Conservation (phyloP, 2,888 invertebrate genomes). For the Hypsopygia costalis region DNA sequence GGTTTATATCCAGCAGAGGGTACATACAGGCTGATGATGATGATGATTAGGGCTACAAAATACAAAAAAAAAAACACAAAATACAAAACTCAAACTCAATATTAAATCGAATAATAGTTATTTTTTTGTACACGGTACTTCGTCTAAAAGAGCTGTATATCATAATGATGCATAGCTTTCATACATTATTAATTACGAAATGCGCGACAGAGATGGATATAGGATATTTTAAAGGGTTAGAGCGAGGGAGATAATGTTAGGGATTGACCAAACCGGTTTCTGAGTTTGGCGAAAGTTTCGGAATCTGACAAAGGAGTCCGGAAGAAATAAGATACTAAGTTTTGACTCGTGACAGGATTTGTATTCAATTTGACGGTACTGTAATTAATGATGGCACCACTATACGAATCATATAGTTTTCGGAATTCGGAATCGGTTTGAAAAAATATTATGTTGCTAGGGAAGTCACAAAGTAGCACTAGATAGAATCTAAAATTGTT, state of each 20-base stretch:
- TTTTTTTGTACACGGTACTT: neutral
- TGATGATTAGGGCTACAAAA: no score
- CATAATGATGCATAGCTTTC: slow-evolving; percentile 66
- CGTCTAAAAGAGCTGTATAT: slow-evolving; percentile 38
- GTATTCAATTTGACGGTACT: neutral
- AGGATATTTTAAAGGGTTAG: slow-evolving; percentile 12
- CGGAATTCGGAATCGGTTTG: no score
- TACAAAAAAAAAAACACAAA: no score
- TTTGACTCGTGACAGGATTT: slow-evolving; percentile 1
- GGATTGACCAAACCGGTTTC: slow-evolving; percentile 35
- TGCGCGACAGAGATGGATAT: slow-evolving; percentile 35
- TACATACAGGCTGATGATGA: no score
- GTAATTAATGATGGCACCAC: slow-evolving; percentile 3
- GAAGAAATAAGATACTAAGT: slow-evolving; percentile 7
- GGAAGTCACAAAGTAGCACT: no score
- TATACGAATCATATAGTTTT: no score
- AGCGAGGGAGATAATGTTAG: slow-evolving; percentile 24
- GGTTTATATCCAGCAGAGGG: no score
- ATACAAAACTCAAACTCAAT: neutral
- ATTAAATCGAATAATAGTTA: neutral
- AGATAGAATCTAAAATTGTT: no score
- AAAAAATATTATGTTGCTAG: no score
- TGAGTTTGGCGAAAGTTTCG: slow-evolving; percentile 16
- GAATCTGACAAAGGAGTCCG: slow-evolving; percentile 16
- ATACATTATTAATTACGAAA: slow-evolving; percentile 69